phyloP scores from a whole-genome alignment of 1,140 invertebrate genomes.

The Dysdera silvatica region DNA sequence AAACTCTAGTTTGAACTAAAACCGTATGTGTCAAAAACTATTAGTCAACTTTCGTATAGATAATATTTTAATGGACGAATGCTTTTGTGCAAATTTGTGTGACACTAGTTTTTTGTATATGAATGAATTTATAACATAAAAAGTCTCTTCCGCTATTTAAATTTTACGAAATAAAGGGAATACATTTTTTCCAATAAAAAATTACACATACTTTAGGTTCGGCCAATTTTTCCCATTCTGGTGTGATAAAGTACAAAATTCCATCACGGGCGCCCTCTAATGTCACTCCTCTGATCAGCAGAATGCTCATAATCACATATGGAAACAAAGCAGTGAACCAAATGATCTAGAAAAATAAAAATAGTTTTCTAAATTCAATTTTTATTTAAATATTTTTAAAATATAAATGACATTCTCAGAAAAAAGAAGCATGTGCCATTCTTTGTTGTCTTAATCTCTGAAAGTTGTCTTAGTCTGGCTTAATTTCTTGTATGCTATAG shows the following conservation, averaged over 20 bases:
- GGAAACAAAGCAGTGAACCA: constrained; percentile 80
- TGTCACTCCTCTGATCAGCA: constrained; percentile 58
- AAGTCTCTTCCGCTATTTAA: no score
- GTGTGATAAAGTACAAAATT: constrained; percentile 36
- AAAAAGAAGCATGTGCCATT: not conserved
- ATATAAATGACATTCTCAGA: not conserved
- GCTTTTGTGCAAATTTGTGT: no score
- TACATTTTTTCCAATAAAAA: no score
- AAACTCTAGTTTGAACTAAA: no score
- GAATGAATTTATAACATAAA: no score
- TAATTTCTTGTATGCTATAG: no score
- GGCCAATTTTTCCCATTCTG: constrained; percentile 29
- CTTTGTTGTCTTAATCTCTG: not conserved
- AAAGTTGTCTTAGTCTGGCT: not conserved
- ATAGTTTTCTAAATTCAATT: not conserved
- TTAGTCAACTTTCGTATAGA: no score
- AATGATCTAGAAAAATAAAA: constrained; percentile 53
- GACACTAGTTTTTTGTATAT: no score
- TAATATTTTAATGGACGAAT: no score
- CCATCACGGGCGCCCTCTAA: constrained; percentile 45
- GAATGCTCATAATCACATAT: constrained; percentile 62
- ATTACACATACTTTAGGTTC: constrained; percentile 36
- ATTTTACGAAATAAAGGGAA: no score
- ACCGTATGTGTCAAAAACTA: no score
- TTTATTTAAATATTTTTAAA: not conserved